Percentiles rank a stretch among this genome's conserved stretches.
Conservation (phyloP, 2,113 vertebrate species). For the Rhabdomys dilectus region DNA sequence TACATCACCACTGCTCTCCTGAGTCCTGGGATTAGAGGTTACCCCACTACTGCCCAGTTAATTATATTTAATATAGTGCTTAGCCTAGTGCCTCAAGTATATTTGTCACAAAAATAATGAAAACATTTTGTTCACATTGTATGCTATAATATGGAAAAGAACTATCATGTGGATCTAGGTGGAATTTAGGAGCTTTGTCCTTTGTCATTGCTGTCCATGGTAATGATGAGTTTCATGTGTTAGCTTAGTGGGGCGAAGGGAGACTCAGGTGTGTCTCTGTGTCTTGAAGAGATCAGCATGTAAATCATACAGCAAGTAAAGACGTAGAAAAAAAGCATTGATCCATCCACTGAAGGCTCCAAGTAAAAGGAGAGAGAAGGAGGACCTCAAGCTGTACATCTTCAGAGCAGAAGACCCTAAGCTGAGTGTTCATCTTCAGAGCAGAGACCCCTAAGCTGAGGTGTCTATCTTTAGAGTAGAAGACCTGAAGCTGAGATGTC, state of each 20-base stretch:
- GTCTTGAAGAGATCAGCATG: not conserved
- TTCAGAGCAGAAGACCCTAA: not conserved
- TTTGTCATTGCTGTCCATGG: not conserved
- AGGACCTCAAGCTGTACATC: not conserved
- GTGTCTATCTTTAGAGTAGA: not conserved
- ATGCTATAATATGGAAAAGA: not conserved
- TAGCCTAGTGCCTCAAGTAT: not conserved
- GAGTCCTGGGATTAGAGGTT: not conserved
- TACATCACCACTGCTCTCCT: not conserved
- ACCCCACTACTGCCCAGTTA: not conserved
- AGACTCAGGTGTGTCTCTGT: not conserved
- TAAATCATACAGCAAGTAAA: not conserved
- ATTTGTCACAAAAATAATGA: conserved; percentile 5
- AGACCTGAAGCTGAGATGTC: not conserved
- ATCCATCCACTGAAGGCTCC: not conserved
- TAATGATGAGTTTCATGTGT: not conserved
- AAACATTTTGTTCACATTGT: not conserved
- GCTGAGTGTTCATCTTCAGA: too few relatives aligned
- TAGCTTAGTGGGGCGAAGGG: not conserved
- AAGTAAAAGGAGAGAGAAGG: not conserved
- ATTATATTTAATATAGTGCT: not conserved
- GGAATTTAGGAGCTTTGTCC: not conserved
- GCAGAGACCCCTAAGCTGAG: too few relatives aligned
- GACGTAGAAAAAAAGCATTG: not conserved
- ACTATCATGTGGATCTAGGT: not conserved